These are phyloP conservation scores for Cantharis rustica DNA, from an alignment of 2,888 invertebrate species.

Conservation along the genomic window DNA sequence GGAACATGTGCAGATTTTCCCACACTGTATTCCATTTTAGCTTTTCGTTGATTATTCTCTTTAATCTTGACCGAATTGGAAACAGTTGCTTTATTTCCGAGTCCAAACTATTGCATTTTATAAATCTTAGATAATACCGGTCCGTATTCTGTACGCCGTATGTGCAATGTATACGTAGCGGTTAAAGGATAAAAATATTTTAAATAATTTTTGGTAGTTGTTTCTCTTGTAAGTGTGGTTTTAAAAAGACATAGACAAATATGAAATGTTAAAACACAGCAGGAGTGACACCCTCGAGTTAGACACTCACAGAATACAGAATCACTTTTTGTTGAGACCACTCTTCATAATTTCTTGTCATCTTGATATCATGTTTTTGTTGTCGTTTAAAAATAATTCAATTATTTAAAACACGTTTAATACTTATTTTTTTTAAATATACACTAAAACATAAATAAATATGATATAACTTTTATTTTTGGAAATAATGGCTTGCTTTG, in stretches of 20 bases:
- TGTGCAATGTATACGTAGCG: background rate
- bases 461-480: background rate
- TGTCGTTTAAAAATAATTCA: slow-evolving; percentile 12
- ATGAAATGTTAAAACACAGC: slow-evolving; percentile 18
- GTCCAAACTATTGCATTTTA: background rate
- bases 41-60: background rate
- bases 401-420: slow-evolving; percentile 15
- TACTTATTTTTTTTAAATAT: slow-evolving; percentile 5
- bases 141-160: too few relatives aligned
- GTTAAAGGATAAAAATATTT: too few relatives aligned
- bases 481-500: background rate
- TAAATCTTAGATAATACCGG: background rate
- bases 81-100: background rate
- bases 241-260: slow-evolving; percentile 25
- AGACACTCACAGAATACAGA: slow-evolving; percentile 22
- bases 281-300: slow-evolving; percentile 24
- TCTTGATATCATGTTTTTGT: background rate
- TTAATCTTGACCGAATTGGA: background rate
- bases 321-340: slow-evolving; percentile 9
- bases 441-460: background rate
- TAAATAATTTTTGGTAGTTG: background rate
- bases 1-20: background rate
- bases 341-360: slow-evolving; percentile 3
- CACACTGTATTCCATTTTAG: background rate
- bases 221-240: background rate